phyloP scores from a whole-genome alignment of 2,797 vertebrate genomes.

The Chelon labrosus region DNA sequence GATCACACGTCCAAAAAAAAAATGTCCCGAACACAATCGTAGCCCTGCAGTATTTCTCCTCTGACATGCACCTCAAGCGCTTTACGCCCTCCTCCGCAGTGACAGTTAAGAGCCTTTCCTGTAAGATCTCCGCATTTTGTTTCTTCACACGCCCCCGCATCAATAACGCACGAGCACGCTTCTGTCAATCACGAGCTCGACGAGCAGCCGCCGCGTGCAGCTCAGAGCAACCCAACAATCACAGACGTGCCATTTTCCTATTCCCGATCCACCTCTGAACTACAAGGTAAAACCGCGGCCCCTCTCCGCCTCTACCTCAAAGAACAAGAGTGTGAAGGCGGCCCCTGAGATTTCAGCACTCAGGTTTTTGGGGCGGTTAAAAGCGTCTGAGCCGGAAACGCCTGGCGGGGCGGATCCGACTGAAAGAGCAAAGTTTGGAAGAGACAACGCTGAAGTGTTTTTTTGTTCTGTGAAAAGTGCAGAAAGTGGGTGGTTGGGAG shows the following conservation, averaged over 20 bases:
- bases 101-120: constrained; percentile 21
- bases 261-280: constrained; percentile 38
- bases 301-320: constrained; percentile 17
- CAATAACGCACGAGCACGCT: constrained; percentile 63
- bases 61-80: not conserved
- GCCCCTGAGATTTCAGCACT: constrained; percentile 26
- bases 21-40: not conserved
- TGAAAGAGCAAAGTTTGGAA: constrained; percentile 61
- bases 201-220: constrained; percentile 39
- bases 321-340: constrained; percentile 29
- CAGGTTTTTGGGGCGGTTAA: constrained; percentile 27
- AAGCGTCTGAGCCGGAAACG: constrained; percentile 47
- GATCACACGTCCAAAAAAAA: too few species aligned
- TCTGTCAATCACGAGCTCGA: constrained; percentile 37
- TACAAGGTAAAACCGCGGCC: constrained; percentile 27
- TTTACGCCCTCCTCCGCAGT: not conserved
- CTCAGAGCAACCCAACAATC: constrained; percentile 43
- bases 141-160: constrained; percentile 36
- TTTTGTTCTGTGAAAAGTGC: constrained; percentile 18
- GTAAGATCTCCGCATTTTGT: constrained; percentile 35
- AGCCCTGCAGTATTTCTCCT: constrained; percentile 1
- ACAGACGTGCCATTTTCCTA: constrained; percentile 24
- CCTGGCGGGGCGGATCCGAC: constrained; percentile 26
- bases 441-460: constrained; percentile 22
- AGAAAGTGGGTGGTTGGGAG: not conserved